phyloP scores from a whole-genome alignment of 2,113 vertebrate genomes.

The Pelusios castaneus region DNA sequence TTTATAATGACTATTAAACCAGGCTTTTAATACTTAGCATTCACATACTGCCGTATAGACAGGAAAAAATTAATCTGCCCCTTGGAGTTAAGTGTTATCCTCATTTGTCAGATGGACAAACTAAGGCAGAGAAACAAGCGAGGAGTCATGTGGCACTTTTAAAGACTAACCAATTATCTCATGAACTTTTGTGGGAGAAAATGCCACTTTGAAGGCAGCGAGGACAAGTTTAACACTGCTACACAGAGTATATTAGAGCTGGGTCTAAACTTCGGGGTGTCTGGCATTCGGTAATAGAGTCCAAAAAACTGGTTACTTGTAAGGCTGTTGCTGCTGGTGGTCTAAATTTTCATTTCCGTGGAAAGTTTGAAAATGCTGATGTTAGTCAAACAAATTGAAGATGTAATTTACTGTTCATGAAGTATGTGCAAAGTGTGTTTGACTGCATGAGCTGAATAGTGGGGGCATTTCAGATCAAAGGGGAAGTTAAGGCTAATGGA shows the following conservation, averaged over 20 bases:
- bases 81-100: background rate
- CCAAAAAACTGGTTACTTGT: background rate
- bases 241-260: background rate
- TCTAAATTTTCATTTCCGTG: background rate
- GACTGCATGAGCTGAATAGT: background rate
- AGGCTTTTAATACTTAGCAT: rapidly evolving
- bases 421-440: background rate
- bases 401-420: background rate
- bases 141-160: too few species aligned
- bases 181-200: too few species aligned
- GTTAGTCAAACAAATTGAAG: background rate
- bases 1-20: background rate
- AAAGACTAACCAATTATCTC: too few species aligned
- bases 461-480: background rate
- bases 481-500: background rate
- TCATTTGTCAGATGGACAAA: background rate
- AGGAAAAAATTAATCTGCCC: background rate
- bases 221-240: background rate
- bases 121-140: background rate
- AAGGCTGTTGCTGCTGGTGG: background rate
- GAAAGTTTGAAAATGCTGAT: background rate
- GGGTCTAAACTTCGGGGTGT: background rate
- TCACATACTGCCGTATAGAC: rapidly evolving
- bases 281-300: background rate
- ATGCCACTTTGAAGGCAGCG: too few species aligned